These are phyloP conservation scores for Acanthopagrus latus DNA, from an alignment of 2,797 vertebrate genomes.

Conservation along the genomic window DNA sequence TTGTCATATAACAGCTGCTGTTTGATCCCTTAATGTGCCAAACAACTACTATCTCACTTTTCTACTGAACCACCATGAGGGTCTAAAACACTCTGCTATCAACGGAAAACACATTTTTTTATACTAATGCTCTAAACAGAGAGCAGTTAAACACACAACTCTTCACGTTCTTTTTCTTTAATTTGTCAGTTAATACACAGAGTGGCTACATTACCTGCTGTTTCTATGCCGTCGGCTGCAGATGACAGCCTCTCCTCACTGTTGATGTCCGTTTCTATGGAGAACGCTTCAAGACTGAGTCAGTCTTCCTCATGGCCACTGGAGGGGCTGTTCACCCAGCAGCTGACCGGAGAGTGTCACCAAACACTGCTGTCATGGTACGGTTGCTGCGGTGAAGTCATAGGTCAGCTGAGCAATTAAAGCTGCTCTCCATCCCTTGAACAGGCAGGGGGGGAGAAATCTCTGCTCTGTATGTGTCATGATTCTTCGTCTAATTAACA, in stretches of 20 bases:
- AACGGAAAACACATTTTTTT: background rate
- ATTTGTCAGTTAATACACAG: background rate
- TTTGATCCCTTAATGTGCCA: no score
- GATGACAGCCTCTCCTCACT: slow-evolving; percentile 42
- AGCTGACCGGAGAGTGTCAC: slow-evolving; percentile 7
- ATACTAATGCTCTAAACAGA: background rate
- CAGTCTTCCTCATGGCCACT: slow-evolving; percentile 19
- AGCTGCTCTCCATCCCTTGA: background rate
- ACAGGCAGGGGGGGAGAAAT: background rate
- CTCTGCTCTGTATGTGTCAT: background rate
- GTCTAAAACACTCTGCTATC: background rate
- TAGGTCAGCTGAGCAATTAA: background rate
- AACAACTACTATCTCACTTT: background rate
- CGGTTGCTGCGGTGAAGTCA: slow-evolving; percentile 13
- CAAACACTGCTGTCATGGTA: slow-evolving; percentile 8
- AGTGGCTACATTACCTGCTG: slow-evolving; percentile 45
- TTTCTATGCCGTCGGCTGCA: slow-evolving; percentile 39
- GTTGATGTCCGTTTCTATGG: slow-evolving; percentile 78
- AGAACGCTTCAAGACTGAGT: slow-evolving; percentile 28
- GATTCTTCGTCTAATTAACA: background rate
- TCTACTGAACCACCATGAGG: background rate
- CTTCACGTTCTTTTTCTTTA: background rate
- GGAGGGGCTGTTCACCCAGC: slow-evolving; percentile 34
- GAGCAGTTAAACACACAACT: background rate
- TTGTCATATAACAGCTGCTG: background rate